A percentile compares a stretch with the other conserved stretches of the same genome.
phyloP scores from a whole-genome alignment of 2,888 invertebrate species.

The Himalopsyche anomala region DNA sequence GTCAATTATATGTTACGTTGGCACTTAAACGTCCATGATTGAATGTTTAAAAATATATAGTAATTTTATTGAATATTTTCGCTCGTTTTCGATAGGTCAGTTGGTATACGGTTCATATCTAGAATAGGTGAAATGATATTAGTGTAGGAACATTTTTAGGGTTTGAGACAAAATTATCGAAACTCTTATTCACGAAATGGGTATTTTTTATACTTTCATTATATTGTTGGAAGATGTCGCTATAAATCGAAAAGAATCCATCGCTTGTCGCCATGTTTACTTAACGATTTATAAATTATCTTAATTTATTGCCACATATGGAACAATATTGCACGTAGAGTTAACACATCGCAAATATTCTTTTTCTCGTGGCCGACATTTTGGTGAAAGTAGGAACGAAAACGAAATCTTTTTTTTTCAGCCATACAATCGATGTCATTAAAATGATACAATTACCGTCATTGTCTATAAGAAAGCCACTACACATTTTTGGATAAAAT shows the following conservation, averaged over 20 bases:
- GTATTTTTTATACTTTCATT: slow-evolving; percentile 49
- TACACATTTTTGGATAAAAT: no score
- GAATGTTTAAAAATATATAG: background rate
- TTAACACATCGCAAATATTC: background rate
- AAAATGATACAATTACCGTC: no score
- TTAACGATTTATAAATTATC: background rate
- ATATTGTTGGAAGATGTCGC: slow-evolving; percentile 57
- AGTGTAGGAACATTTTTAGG: slow-evolving; percentile 41
- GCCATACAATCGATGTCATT: background rate
- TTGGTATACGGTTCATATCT: slow-evolving; percentile 53
- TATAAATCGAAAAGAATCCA: slow-evolving; percentile 39
- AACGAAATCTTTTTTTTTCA: background rate
- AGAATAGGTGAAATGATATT: slow-evolving; percentile 43
- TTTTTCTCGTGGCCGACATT: background rate
- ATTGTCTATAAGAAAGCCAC: no score
- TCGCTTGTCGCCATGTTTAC: slow-evolving; percentile 1
- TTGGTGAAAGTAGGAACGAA: background rate
- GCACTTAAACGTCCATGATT: background rate
- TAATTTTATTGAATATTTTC: slow-evolving; percentile 41
- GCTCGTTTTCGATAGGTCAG: slow-evolving; percentile 23
- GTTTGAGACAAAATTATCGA: slow-evolving; percentile 61
- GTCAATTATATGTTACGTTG: slow-evolving; percentile 57
- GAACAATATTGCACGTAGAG: background rate
- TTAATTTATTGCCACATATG: slow-evolving; percentile 1
- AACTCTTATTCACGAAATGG: slow-evolving; percentile 50